Evolutionary conservation across 2,888 invertebrate genomes (phyloP).

Genomic region (Helobdella robusta): DNA sequence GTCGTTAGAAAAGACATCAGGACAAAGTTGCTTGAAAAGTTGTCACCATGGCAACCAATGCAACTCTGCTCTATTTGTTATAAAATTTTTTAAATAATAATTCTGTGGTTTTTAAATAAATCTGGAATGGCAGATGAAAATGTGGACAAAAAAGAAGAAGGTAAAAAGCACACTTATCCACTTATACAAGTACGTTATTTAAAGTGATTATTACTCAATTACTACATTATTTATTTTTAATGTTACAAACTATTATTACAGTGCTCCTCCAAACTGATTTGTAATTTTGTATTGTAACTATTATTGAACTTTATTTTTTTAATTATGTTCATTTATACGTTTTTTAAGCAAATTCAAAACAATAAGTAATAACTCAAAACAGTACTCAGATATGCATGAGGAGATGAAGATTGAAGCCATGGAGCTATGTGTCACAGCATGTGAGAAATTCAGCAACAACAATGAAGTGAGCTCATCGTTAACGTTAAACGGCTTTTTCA

Average conservation of each 20-base stretch:
- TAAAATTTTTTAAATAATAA: no score
- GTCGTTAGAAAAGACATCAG: no score
- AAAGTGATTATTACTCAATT: not conserved
- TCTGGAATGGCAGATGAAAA: slow-evolving; percentile 41
- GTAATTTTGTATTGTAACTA: not conserved
- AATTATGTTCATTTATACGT: not conserved
- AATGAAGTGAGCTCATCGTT: slow-evolving; percentile 60
- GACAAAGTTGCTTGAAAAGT: no score
- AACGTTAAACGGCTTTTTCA: not conserved
- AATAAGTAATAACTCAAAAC: slow-evolving; percentile 31
- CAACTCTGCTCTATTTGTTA: no score
- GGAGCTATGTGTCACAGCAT: slow-evolving; percentile 81
- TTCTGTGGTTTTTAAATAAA: slow-evolving; percentile 8
- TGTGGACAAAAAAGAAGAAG: slow-evolving; percentile 45
- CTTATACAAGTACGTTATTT: slow-evolving; percentile 62
- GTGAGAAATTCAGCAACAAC: slow-evolving; percentile 77
- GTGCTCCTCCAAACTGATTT: no score
- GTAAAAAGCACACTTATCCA: slow-evolving; percentile 60
- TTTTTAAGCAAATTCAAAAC: not conserved
- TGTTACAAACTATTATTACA: no score
- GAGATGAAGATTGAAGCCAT: slow-evolving; percentile 82
- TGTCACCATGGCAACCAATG: no score
- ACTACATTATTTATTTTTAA: slow-evolving; percentile 2
- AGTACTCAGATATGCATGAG: slow-evolving; percentile 86
- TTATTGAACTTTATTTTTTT: not conserved